Conservation (phyloP, 2,113 vertebrate genomes). For the Bos javanicus region DNA sequence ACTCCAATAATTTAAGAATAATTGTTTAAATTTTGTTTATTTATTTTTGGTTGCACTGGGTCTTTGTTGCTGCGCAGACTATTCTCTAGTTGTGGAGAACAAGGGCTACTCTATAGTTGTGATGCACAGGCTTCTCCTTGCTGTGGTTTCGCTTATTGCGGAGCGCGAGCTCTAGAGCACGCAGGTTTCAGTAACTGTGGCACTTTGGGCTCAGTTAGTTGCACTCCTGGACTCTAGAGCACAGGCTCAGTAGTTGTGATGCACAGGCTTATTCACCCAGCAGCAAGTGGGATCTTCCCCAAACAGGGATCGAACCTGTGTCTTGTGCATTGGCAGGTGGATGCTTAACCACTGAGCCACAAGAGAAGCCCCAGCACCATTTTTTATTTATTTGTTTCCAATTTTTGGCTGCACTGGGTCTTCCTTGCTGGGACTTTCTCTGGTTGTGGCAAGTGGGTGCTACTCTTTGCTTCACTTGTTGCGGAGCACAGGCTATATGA, state of each 20-base stretch:
- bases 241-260: not conserved
- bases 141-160: fast-evolving
- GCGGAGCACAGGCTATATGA: not conserved
- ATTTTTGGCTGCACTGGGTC: not conserved
- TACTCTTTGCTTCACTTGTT: not conserved
- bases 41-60: not conserved
- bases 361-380: not conserved
- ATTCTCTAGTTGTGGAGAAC: not conserved
- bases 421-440: not conserved
- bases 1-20: not conserved
- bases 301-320: not conserved
- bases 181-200: not conserved
- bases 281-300: not conserved
- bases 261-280: not conserved
- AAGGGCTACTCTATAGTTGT: not conserved
- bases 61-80: not conserved
- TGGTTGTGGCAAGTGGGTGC: not conserved
- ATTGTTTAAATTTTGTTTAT: not conserved
- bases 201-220: not conserved
- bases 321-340: not conserved
- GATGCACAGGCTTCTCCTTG: not conserved
- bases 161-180: not conserved
- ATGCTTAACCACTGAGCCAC: not conserved
- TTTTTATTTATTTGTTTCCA: not conserved
- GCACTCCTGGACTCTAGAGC: not conserved